Base-by-base conservation (phyloP, 2,113 vertebrate species). In the Malurus elegans region DNA sequence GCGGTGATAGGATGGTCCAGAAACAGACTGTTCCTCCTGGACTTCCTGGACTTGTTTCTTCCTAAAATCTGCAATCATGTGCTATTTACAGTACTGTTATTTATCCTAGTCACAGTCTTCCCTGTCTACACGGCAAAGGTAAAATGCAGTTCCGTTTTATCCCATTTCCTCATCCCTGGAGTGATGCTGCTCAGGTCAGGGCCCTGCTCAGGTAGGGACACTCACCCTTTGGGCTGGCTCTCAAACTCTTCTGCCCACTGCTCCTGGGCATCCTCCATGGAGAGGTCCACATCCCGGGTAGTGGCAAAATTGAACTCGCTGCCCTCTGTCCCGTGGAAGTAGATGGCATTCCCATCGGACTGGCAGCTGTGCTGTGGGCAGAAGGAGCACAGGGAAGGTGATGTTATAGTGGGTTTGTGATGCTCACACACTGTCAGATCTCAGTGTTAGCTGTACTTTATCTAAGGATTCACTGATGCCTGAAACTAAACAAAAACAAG, bases 211-310 rank as follows among this genome's bases (percentile, higher is more conserved):
- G 36, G 45, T 3, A 51, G 54, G 82, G 85, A 75, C 85, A 98
- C 99, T 98, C 97, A 99, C 99, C 99, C 99, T 60, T 98, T 98
- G 12, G 98, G 98, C 38, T 98, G 98, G 94, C 95, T 99, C 97
- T 99, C 99, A 97, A 99, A 99, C 93, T 99, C 99, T 95, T 99
- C 99, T 96, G 98, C 98, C 99, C 99, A 99, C 91, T 99, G 99
- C 94, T 98, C 98, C 88, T 98, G 98, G 76, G 98, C 98, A 65
- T 99, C 98, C 91, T 99, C 99, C 8, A 98, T 97, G 95, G 99
- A 99, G 66, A 99, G 98, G 95, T 99, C 99, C 62, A 99, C 97
- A 8, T 99, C 99, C 71, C 98, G 98, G 67, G 99, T 99, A 73
- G 99, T 98, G 84, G 99, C 98, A 9, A 99, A 99, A 95, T 98